These are phyloP conservation scores for Apantesis nais DNA, from an alignment of 2,888 invertebrate genomes.

Conservation along the genomic window DNA sequence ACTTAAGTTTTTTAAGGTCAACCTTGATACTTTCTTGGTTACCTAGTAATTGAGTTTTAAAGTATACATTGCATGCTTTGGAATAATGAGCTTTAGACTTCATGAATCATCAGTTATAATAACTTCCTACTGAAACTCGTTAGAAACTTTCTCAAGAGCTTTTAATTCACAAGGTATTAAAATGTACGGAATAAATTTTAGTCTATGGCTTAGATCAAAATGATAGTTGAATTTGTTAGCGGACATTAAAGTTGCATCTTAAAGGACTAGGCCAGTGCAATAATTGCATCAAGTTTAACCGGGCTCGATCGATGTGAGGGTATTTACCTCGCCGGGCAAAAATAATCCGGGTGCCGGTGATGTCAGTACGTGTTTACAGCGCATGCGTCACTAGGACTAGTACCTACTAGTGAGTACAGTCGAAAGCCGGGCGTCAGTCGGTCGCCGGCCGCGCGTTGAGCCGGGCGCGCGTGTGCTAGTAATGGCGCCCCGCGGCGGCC, in stretches of 20 bases:
- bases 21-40: background rate
- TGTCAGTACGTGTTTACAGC: conserved; percentile 68
- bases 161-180: conserved; percentile 23
- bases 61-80: background rate
- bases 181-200: conserved; percentile 15
- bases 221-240: conserved; percentile 37
- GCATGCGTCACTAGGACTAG: conserved; percentile 58
- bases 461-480: conserved; percentile 77
- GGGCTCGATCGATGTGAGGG: conserved; percentile 84
- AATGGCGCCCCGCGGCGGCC: conserved; percentile 84
- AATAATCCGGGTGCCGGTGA: conserved; percentile 85
- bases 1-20: conserved; percentile 13
- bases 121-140: conserved; percentile 25
- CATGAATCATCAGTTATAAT: conserved; percentile 8
- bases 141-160: conserved; percentile 23
- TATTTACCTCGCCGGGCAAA: conserved; percentile 85
- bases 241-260: conserved; percentile 68
- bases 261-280: conserved; percentile 81
- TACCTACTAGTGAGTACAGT: conserved; percentile 45
- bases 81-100: conserved; percentile 7
- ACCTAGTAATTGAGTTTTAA: conserved; percentile 1
- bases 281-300: conserved; percentile 85
- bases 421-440: conserved; percentile 59
- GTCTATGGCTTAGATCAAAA: conserved; percentile 23
- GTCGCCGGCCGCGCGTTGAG: conserved; percentile 80